Evolutionary conservation across 2,888 invertebrate genomes (phyloP).

Genomic region (Clanis bilineata): DNA sequence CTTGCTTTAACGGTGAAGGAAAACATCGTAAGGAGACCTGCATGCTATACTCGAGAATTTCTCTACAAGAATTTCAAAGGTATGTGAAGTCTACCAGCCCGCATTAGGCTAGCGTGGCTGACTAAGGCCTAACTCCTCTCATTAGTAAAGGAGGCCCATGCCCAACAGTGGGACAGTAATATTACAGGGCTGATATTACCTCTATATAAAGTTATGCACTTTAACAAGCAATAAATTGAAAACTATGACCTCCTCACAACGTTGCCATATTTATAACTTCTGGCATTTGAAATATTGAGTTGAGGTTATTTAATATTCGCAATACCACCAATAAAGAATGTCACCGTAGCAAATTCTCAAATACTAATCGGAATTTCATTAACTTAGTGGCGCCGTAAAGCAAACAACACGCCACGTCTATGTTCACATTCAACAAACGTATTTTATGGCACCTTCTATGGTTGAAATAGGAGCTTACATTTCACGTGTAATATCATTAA

Average conservation of each 20-base stretch:
- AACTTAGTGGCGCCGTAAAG: constrained; percentile 39
- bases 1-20: too few species aligned
- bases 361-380: constrained; percentile 48
- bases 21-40: too few species aligned
- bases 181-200: too few species aligned
- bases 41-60: too few species aligned
- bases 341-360: constrained; percentile 33
- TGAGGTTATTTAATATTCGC: constrained; percentile 23
- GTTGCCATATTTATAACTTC: constrained; percentile 15
- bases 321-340: constrained; percentile 30
- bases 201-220: constrained; percentile 16
- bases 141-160: too few species aligned
- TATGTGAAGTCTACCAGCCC: too few species aligned
- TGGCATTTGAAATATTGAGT: constrained; percentile 22
- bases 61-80: too few species aligned
- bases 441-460: constrained; percentile 27
- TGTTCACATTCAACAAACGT: constrained; percentile 39
- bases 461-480: not conserved
- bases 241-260: not conserved
- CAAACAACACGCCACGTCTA: constrained; percentile 37
- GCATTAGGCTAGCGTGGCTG: too few species aligned
- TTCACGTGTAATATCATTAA: not conserved
- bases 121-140: too few species aligned
- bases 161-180: too few species aligned
- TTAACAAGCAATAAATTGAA: not conserved